phyloP scores from a whole-genome alignment of 1,140 invertebrate genomes.

The Orchestia grillus region DNA sequence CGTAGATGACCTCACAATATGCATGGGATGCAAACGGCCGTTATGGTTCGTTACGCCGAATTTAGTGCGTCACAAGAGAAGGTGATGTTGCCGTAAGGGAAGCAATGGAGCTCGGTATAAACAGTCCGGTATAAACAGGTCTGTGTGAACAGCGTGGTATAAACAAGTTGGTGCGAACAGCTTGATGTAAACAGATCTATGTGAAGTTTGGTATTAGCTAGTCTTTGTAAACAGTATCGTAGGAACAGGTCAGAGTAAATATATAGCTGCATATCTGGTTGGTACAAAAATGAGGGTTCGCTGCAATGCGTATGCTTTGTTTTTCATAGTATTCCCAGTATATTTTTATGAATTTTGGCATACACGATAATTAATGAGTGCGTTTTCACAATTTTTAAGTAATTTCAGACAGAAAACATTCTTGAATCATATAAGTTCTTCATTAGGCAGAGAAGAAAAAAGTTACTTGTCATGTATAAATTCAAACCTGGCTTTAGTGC shows the following conservation, averaged over 20 bases:
- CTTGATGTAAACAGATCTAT: not conserved
- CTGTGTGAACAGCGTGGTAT: not conserved
- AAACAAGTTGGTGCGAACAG: not conserved
- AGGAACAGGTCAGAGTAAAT: not conserved
- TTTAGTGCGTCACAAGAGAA: not conserved
- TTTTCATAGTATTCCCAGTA: no score
- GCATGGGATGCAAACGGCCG: not conserved
- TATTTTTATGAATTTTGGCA: no score
- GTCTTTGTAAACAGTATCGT: not conserved
- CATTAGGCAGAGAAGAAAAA: no score
- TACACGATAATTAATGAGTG: no score
- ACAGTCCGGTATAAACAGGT: not conserved
- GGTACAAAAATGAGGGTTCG: no score
- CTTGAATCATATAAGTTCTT: no score
- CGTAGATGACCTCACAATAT: not conserved
- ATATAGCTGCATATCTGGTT: not conserved
- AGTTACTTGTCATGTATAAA: no score
- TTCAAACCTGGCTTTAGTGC: no score
- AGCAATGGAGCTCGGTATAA: not conserved
- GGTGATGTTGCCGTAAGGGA: not conserved
- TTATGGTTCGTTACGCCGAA: not conserved
- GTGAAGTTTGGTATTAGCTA: no score
- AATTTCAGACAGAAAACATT: no score
- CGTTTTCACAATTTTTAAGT: no score
- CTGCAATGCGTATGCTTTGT: no score